Base-by-base conservation (phyloP, 2,888 invertebrate genomes). In the Bombylius discolor region DNA sequence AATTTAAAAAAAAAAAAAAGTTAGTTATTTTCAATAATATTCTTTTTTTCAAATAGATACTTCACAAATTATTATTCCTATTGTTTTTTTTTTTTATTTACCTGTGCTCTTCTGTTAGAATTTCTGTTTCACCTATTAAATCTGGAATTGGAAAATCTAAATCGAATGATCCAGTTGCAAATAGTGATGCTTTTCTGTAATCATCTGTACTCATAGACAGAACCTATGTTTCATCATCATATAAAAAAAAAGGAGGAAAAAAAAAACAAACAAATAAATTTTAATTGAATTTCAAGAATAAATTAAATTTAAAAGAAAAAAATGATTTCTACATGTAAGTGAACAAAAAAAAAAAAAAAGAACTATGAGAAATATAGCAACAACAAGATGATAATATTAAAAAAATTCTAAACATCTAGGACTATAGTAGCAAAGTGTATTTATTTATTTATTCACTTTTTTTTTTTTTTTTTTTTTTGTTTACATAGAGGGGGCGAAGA, bases 161-260 rank as follows among this genome's bases (percentile, higher is more conserved):
- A 76, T 92, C 91, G 68, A 92, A 79, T 63, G 89, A 89, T 66
- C 85, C 85, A 64, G 87, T 86, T 69, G 84, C 82, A 65, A 78
- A 76, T 60, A 73, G 66, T 56, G 88, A 79, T 59, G 90, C 89
- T 71, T 89, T 83, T 61, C 90, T 84, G 68, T 90, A 80, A 78
- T 92, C 92, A 78, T 92, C 92, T 66, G 72, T 71, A 79, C 89
- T 89, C 89, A 92, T 89, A 74, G 91, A 90, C 83, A 92, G 79
- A 72, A 89, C 89, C 92, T 92, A 60, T 46, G 59, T 56, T 23
- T 49, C 33, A 50, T n/a, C 23, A 56, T 56, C 49, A 56, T 47
- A 49, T 14, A 39, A 42, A 45, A 50, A 55, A 51, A 49, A 54
- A 51, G 14, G 47, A 31, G n/a, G 47, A 11, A 51, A 44, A 14